Base-by-base conservation (phyloP, 2,113 vertebrate species). In the Rhinogobius similis region DNA sequence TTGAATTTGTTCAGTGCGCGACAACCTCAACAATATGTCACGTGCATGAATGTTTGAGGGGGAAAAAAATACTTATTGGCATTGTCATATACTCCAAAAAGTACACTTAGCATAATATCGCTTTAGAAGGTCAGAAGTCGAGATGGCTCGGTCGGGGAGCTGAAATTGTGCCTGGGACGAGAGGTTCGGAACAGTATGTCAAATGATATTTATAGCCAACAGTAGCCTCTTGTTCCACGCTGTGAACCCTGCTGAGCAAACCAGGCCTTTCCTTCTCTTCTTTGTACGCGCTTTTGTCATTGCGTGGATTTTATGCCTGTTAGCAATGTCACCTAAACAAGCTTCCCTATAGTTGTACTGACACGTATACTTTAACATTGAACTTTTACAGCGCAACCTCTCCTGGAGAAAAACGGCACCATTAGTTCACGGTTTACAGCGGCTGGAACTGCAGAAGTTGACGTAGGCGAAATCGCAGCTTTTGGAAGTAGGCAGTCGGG, bases 191-290 rank as follows among this genome's bases (percentile, higher is more conserved):
- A 78, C 81, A 69, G 39, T 50, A 39, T 75, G 62, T 66, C 72
- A 68, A 65, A 53, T 20, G 65, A 68, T 87, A 87, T 85, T 87
- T 82, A 85, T 81, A 70, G 75, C 70, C 27, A 8, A 10, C 26
- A 53, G 61, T 63, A 73, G 65, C 67, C 58, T 75, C 62, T 50
- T 48, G 41, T 62, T 26, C 63, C 44, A 59, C 44, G 68, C 75
- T 73, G 39, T 68, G 62, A 73, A 68, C 73, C 76, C 69, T 73
- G 78, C 39, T 36, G 38, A 58, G 66, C 46, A 77, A 74, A 75
- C 43, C 23, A 13, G 66, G 59, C 67, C 26, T 79, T 77, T 72
- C 74, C 67, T 38, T 74, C 29, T 55, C 50, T 65, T 72, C 26
- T 53, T 24, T 73, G 14, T n/a, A 44, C 46, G 29, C 44, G 14